phyloP scores from a whole-genome alignment of 2,797 vertebrate species.

The Argya squamiceps region DNA sequence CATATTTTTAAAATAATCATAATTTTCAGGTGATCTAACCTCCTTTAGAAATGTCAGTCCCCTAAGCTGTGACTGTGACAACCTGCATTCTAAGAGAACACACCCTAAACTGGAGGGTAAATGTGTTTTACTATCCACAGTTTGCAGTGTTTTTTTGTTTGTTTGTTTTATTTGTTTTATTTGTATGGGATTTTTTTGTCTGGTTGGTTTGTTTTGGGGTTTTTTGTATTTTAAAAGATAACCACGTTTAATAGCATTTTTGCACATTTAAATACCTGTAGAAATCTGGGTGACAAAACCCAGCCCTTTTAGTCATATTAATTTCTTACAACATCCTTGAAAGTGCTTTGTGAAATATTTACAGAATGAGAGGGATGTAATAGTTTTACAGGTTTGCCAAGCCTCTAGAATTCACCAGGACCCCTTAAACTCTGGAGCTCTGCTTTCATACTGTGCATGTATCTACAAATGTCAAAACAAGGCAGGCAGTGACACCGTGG shows the following conservation, averaged over 20 bases:
- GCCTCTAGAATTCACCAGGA: background rate
- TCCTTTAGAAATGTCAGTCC: background rate
- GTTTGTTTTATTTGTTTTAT: background rate
- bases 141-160: background rate
- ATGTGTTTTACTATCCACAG: background rate
- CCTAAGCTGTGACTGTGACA: background rate
- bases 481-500: background rate
- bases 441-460: background rate
- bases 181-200: too few relatives aligned
- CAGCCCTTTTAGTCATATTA: background rate
- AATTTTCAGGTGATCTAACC: background rate
- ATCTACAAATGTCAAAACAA: background rate
- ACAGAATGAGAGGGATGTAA: background rate
- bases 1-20: rapidly evolving
- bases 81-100: background rate
- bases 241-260: background rate
- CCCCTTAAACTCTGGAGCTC: background rate
- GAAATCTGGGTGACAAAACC: background rate
- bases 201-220: background rate
- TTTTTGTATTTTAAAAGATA: background rate
- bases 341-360: background rate
- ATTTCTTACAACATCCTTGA: background rate
- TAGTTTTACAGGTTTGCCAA: background rate
- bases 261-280: background rate
- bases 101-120: background rate